phyloP scores from a whole-genome alignment of 2,797 vertebrate species.

The Acrossocheilus fasciatus region DNA sequence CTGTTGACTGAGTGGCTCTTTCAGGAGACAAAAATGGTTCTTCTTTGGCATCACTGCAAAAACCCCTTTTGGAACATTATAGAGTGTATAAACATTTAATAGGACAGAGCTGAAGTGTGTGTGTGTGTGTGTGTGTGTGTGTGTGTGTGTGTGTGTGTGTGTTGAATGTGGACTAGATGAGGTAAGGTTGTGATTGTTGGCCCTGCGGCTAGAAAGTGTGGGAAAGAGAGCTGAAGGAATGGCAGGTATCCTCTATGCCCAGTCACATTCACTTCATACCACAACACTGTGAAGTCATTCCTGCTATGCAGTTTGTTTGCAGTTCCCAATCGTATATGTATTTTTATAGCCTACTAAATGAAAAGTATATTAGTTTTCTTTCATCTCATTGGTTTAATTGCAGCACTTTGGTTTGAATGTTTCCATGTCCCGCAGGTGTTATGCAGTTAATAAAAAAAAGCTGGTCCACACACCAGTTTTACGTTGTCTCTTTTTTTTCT shows the following conservation, averaged over 20 bases:
- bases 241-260: background rate
- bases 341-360: background rate
- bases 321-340: background rate
- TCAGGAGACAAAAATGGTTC: background rate
- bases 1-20: background rate
- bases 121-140: constrained; percentile 9
- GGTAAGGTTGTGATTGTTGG: constrained; percentile 15
- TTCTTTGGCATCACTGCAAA: background rate
- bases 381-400: constrained; percentile 8
- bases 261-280: constrained; percentile 34
- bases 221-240: background rate
- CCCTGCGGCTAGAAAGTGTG: constrained; percentile 17
- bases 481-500: background rate
- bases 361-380: background rate
- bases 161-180: constrained; percentile 33
- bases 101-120: background rate
- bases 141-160: background rate
- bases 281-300: constrained; percentile 1
- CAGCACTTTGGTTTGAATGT: background rate
- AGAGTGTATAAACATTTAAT: background rate
- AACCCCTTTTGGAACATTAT: background rate
- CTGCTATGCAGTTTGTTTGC: background rate
- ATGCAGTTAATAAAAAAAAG: background rate
- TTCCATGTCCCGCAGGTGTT: background rate
- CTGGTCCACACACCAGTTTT: background rate